phyloP scores from a whole-genome alignment of 2,113 vertebrate species.

The Rhabdomys dilectus region DNA sequence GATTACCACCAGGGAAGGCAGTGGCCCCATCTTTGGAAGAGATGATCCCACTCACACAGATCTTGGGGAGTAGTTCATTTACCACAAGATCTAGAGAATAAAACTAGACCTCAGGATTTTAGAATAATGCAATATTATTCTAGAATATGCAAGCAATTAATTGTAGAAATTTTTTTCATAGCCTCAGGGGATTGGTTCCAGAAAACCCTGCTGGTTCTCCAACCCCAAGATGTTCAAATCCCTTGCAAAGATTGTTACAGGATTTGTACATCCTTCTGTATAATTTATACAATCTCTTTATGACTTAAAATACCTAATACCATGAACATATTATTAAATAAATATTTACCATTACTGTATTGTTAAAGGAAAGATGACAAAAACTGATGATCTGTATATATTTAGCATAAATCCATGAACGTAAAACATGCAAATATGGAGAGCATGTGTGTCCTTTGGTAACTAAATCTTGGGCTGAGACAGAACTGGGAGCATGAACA shows the following conservation, averaged over 20 bases:
- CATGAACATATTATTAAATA: neutral
- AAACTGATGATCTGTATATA: neutral
- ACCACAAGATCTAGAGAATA: neutral
- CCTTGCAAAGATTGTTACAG: neutral
- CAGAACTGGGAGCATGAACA: neutral
- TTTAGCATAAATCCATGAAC: neutral
- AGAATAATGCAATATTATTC: neutral
- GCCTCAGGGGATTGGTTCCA: neutral
- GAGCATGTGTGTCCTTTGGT: neutral
- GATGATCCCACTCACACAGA: neutral
- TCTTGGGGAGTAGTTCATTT: neutral
- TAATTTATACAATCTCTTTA: neutral
- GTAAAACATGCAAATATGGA: neutral
- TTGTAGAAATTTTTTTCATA: neutral
- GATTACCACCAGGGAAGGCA: neutral
- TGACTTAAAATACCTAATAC: neutral
- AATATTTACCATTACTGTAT: neutral
- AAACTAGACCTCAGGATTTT: neutral
- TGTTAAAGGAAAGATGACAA: neutral
- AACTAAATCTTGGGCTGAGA: neutral
- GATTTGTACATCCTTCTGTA: neutral
- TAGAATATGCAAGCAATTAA: neutral
- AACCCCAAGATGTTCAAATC: neutral
- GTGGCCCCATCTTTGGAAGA: neutral
- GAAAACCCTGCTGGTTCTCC: too few relatives aligned